A percentile compares a stretch with the other conserved stretches of the same genome.
phyloP scores from a whole-genome alignment of 2,888 invertebrate genomes.

The Reticulitermes lucifugus region DNA sequence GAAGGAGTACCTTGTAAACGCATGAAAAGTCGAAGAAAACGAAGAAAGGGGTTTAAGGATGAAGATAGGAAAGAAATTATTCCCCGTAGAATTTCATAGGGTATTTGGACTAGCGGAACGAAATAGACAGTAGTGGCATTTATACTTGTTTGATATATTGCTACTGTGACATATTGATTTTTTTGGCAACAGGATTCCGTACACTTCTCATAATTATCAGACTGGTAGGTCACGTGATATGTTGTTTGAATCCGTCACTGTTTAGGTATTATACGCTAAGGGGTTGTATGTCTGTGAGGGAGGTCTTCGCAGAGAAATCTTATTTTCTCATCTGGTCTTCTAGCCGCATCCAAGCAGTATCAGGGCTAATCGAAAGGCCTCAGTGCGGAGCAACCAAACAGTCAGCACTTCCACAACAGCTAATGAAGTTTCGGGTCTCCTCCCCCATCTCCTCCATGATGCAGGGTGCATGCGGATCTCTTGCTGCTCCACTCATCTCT shows the following conservation, averaged over 20 bases:
- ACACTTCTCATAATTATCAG: no score
- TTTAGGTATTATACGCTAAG: slow-evolving; percentile 20
- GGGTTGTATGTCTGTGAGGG: slow-evolving; percentile 12
- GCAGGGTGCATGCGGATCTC: neutral
- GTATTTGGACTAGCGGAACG: no score
- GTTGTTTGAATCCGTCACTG: slow-evolving; percentile 16
- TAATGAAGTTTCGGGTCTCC: slow-evolving; percentile 51
- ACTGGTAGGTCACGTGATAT: no score
- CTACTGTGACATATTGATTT: no score
- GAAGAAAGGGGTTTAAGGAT: no score
- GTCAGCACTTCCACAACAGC: slow-evolving; percentile 53
- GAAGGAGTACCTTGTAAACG: no score
- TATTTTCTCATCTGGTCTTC: slow-evolving; percentile 52
- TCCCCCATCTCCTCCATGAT: neutral
- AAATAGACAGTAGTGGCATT: no score
- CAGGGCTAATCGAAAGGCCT: slow-evolving; percentile 52
- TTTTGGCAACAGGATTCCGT: no score
- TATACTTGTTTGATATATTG: no score
- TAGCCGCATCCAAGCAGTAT: slow-evolving; percentile 47
- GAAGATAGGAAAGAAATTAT: no score
- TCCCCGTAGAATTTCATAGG: no score
- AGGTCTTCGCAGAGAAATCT: slow-evolving; percentile 48
- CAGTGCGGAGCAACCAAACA: slow-evolving; percentile 42
- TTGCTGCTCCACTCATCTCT: neutral
- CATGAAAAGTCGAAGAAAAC: no score